Evolutionary conservation across 2,797 vertebrate species (phyloP), one percentile per base, ranked within the genome.

Genomic region (Masticophis lateralis): DNA sequence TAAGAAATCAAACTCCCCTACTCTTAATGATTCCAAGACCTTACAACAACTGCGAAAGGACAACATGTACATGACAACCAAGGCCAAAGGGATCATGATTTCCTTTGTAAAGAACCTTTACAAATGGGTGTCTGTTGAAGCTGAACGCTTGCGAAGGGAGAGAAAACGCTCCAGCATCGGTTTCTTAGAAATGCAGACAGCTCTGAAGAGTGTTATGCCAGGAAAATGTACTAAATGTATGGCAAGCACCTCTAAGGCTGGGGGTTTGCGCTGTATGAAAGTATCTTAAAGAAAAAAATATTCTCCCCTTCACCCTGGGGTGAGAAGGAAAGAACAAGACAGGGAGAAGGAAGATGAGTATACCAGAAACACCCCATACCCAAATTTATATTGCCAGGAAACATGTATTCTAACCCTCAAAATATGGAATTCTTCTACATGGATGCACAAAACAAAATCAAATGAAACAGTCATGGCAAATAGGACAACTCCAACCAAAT

Each of bases 121-220:
- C 90, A 91, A 88, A 91, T 88, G 92, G 90, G 92, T 93, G 14
- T 93, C 92, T 4, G 5, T 47, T 88, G 92, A 93, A 93, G 92
- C 90, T 4, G 92, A 93, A 59, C 86, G 86, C 6, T 51, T 93
- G n/a, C 79, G 92, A 69, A 93, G 8, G 22, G 47, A 83, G 47
- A 93, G 61, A 69, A 88, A 93, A 4, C 86, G 57, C 22, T 7
- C 66, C 66, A 91, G 90, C 66, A 91, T 93, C 43, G 90, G 92
- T 32, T 91, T 88, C 43, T 37, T 60, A 43, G 92, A 93, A 88
- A 91, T 93, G 92, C n/a, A 51, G 47, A 83, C 92, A 83, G 92
- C 86, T 25, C 87, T 93, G 63, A 88, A 63, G 56, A 83, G 86
- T n/a, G 56, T 93, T 28, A 83, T 91, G n/a, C 90, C 56, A 55